These are phyloP conservation scores for Chrysina gloriosa DNA, from an alignment of 2,888 invertebrate genomes.

Conservation along the genomic window DNA sequence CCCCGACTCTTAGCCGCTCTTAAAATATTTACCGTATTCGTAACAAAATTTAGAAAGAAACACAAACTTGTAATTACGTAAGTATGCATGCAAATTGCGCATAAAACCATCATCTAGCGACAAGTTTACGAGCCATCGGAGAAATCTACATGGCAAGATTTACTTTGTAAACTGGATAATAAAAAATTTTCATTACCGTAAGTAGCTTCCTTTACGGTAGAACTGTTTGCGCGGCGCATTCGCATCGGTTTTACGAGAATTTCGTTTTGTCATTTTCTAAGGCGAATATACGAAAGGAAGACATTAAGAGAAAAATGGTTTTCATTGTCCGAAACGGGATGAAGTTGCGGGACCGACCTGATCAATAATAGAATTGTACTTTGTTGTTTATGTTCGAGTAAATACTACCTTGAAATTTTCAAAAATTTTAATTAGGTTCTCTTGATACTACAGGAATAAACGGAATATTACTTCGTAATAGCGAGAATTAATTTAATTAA, in stretches of 20 bases:
- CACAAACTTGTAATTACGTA: slow-evolving; percentile 20
- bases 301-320: background rate
- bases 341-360: background rate
- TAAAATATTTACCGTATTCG: background rate
- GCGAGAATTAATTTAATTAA: no score
- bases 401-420: no score
- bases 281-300: background rate
- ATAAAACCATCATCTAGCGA: slow-evolving; percentile 23
- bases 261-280: slow-evolving; percentile 3
- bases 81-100: slow-evolving; percentile 24
- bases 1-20: no score
- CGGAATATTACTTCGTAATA: no score
- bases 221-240: slow-evolving; percentile 8
- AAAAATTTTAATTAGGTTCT: no score
- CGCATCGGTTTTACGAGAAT: slow-evolving; percentile 20
- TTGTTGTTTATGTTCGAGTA: no score
- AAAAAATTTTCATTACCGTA: slow-evolving; percentile 30
- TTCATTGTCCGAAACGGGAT: background rate
- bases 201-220: slow-evolving; percentile 22
- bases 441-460: no score
- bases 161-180: slow-evolving; percentile 29
- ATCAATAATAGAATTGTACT: background rate
- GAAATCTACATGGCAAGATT: slow-evolving; percentile 21
- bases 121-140: slow-evolving; percentile 25
- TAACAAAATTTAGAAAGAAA: slow-evolving; percentile 2